Conservation (phyloP, 1,140 invertebrate genomes). For the Pseudomyrmex pallidus region DNA sequence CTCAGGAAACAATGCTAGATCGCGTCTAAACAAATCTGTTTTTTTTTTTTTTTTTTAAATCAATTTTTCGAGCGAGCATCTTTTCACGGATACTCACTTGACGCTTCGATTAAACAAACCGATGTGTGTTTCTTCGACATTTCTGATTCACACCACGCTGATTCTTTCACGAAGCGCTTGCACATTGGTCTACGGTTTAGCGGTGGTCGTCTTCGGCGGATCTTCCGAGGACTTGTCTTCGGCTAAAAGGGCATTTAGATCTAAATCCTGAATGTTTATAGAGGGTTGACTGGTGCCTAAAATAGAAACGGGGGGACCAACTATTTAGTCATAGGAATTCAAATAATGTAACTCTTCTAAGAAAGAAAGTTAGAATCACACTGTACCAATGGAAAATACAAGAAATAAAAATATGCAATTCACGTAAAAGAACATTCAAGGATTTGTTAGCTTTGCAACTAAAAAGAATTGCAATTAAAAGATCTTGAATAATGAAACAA, state of each 20-base stretch:
- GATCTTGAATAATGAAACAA: no score
- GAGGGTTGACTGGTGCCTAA: conserved; percentile 81
- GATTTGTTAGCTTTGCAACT: no score
- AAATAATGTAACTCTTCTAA: neutral
- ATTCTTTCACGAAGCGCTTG: conserved; percentile 63
- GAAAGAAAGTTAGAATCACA: neutral
- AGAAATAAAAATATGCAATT: neutral
- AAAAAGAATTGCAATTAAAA: no score
- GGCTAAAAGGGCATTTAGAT: conserved; percentile 81
- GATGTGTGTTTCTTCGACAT: conserved; percentile 49
- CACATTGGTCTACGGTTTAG: conserved; percentile 55
- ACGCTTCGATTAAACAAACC: conserved; percentile 58
- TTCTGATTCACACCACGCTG: conserved; percentile 67
- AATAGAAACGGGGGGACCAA: conserved; percentile 37
- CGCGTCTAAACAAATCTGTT: conserved; percentile 1
- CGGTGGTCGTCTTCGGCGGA: conserved; percentile 40
- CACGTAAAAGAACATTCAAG: neutral
- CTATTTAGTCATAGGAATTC: conserved; percentile 11
- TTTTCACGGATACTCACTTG: conserved; percentile 77
- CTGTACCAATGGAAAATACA: conserved; percentile 16
- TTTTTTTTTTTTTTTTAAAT: neutral
- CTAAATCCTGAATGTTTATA: conserved; percentile 79
- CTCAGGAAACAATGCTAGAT: neutral
- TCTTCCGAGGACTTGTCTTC: conserved; percentile 73
- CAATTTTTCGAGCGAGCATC: conserved; percentile 69